These are phyloP conservation scores for Microctonus aethiopoides DNA, from an alignment of 2,888 invertebrate species.

Conservation along the genomic window DNA sequence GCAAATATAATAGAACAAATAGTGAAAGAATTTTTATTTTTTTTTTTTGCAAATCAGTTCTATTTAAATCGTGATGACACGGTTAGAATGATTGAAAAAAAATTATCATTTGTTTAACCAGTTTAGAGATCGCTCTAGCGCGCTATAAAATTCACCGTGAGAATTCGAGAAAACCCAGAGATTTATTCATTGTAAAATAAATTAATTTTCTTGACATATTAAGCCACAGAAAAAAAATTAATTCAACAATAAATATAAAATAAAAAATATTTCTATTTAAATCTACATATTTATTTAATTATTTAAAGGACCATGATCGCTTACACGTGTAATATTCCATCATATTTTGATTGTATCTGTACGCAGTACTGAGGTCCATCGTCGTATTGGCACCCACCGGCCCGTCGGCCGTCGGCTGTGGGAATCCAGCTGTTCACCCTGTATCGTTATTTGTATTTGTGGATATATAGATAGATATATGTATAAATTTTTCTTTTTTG, in stretches of 20 bases:
- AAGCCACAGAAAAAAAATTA: too few species aligned
- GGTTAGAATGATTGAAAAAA: not conserved
- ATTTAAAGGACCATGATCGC: too few species aligned
- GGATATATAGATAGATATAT: not conserved
- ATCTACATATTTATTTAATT: too few species aligned
- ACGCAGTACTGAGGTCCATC: conserved; percentile 93
- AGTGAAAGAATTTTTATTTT: not conserved
- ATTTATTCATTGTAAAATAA: too few species aligned
- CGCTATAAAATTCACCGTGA: not conserved
- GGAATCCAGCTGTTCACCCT: conserved; percentile 53
- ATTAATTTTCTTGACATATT: too few species aligned
- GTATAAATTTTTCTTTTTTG: not conserved
- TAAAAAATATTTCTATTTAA: too few species aligned
- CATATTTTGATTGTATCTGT: conserved; percentile 97
- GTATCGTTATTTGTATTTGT: conserved; percentile 6
- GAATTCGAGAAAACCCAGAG: not conserved
- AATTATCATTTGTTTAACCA: not conserved
- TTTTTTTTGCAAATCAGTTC: not conserved
- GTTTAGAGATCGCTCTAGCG: not conserved
- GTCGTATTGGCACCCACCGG: conserved; percentile 37
- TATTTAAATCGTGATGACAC: not conserved
- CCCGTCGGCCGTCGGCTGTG: conserved; percentile 62
- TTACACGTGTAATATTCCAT: conserved; percentile 99
- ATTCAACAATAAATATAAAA: too few species aligned
- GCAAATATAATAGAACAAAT: too few species aligned